Evolutionary conservation across 1,140 invertebrate genomes (phyloP).

Genomic region (Liolophura sinensis): DNA sequence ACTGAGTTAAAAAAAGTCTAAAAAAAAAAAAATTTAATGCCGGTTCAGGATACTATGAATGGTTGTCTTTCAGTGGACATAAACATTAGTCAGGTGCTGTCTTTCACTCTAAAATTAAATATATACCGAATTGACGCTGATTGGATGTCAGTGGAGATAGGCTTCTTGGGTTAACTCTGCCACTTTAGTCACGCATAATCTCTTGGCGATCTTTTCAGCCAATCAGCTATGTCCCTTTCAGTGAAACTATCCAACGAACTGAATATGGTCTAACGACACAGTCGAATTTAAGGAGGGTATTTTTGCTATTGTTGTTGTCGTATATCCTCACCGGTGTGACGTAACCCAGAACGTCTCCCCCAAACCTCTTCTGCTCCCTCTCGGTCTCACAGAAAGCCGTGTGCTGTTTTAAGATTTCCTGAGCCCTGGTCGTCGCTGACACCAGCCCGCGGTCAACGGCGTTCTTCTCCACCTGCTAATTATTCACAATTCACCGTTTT

Average conservation of each 20-base stretch:
- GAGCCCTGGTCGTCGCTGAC: conserved; percentile 65
- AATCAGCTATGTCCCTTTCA: background rate
- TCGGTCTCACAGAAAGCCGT: conserved; percentile 71
- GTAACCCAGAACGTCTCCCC: conserved; percentile 79
- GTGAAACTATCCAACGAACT: background rate
- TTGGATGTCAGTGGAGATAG: background rate
- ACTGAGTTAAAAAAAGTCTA: too few relatives aligned
- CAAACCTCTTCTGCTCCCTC: conserved; percentile 68
- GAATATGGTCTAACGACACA: background rate
- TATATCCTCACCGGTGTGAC: conserved; percentile 80
- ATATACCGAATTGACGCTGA: too few relatives aligned
- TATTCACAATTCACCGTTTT: too few relatives aligned
- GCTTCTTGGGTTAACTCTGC: background rate
- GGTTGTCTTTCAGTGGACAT: too few relatives aligned
- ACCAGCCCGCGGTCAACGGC: conserved; percentile 74
- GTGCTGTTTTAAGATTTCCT: conserved; percentile 78
- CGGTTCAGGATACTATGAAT: too few relatives aligned
- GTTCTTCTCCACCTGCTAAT: conserved; percentile 60
- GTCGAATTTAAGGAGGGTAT: background rate
- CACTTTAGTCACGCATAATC: background rate
- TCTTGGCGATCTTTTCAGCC: background rate
- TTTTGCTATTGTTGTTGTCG: background rate
- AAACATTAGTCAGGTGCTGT: too few relatives aligned
- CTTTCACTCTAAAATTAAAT: too few relatives aligned
- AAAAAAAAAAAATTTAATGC: too few relatives aligned